These are phyloP conservation scores for Bellardia pandia DNA, from an alignment of 2,888 invertebrate genomes.

Conservation along the genomic window DNA sequence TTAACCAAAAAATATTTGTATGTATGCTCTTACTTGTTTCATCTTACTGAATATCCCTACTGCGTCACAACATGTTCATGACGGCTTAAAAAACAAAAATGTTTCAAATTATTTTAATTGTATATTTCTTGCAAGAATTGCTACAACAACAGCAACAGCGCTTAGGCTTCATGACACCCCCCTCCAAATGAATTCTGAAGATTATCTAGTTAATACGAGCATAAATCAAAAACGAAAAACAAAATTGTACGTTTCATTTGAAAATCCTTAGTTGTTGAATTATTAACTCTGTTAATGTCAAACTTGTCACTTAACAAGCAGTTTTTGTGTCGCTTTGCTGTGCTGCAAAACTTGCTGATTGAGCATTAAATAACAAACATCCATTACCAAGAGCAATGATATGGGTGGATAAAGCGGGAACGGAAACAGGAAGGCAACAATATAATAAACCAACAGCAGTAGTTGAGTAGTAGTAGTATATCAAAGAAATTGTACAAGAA, in stretches of 20 bases:
- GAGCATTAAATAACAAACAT: conserved; percentile 67
- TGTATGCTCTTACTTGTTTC: background rate
- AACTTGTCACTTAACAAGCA: conserved; percentile 80
- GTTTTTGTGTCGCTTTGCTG: conserved; percentile 60
- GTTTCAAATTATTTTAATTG: conserved; percentile 53
- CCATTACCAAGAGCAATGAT: conserved; percentile 51
- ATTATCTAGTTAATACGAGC: conserved; percentile 50
- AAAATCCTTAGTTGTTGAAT: conserved; percentile 72
- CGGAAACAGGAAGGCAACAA: conserved; percentile 48
- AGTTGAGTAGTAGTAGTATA: conserved; percentile 30
- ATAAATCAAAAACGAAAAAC: conserved; percentile 40
- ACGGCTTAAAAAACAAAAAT: background rate
- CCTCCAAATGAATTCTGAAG: conserved; percentile 11
- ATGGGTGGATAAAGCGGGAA: conserved; percentile 30
- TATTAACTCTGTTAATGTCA: conserved; percentile 76
- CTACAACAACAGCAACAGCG: background rate
- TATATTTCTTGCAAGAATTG: conserved; percentile 1
- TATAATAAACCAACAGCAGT: conserved; percentile 50
- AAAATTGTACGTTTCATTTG: conserved; percentile 61
- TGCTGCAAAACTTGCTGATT: conserved; percentile 73
- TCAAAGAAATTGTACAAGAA: conserved; percentile 58
- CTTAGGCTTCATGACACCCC: too few relatives aligned
- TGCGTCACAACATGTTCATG: background rate
- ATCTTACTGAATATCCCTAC: conserved; percentile 22
- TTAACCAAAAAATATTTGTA: too few relatives aligned